These are phyloP conservation scores for Bubalus kerabau DNA, from an alignment of 2,113 vertebrate genomes.

Conservation along the genomic window DNA sequence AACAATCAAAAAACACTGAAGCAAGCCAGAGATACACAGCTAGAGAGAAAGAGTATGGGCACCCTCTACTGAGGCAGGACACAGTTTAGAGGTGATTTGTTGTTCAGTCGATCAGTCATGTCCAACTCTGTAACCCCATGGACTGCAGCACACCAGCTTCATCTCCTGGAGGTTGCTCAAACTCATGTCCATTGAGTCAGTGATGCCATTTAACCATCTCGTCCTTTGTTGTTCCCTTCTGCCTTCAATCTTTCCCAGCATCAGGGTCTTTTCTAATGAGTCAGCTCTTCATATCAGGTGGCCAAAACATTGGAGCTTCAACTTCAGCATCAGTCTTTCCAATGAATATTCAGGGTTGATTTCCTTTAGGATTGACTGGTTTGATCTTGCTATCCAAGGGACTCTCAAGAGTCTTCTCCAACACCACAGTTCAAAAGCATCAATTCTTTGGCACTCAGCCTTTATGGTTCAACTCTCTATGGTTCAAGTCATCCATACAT, in stretches of 20 bases:
- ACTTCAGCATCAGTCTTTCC: background rate
- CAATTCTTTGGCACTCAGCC: background rate
- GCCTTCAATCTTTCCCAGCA: background rate
- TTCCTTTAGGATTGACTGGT: background rate
- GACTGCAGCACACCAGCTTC: background rate
- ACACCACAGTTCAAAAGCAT: background rate
- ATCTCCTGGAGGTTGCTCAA: background rate
- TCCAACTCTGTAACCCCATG: background rate
- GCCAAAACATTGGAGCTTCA: background rate
- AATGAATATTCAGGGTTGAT: background rate
- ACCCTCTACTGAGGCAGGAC: background rate
- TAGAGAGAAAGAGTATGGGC: background rate
- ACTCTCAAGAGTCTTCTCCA: background rate
- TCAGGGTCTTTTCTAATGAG: background rate
- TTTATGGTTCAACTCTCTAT: background rate
- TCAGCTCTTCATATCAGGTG: background rate
- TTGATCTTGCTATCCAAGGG: background rate
- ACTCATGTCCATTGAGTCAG: background rate
- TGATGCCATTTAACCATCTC: background rate
- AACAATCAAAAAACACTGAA: background rate
- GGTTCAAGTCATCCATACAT: background rate
- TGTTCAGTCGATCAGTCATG: background rate
- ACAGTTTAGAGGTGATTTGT: background rate
- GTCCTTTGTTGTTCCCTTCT: background rate
- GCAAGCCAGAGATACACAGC: background rate